These are phyloP conservation scores for Aurelia aurita complex sp. Pacific DNA, from an alignment of 30 jellyfish, hydroid and myxozoan species.

Conservation along the genomic window DNA sequence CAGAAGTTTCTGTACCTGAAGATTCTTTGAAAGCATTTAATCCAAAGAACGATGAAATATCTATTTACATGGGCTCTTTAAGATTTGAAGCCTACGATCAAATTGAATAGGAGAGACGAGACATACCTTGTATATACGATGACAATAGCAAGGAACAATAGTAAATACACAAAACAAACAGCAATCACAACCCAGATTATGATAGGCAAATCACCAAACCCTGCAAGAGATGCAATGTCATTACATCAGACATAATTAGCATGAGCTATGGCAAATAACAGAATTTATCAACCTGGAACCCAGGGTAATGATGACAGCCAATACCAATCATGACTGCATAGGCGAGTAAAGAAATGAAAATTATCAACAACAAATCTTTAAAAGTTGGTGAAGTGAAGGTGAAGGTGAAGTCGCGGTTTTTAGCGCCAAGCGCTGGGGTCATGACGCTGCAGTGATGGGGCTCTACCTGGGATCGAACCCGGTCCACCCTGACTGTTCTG, in stretches of 20 bases:
- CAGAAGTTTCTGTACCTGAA: too few species aligned
- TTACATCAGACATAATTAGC: not conserved
- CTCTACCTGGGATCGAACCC: too few species aligned
- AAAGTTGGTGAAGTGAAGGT: too few species aligned
- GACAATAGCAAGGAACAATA: constrained; percentile 56
- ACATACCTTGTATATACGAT: constrained; percentile 53
- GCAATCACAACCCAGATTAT: constrained; percentile 79
- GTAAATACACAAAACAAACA: constrained; percentile 55
- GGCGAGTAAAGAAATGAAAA: not conserved
- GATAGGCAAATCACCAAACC: constrained; percentile 59
- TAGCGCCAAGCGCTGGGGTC: too few species aligned
- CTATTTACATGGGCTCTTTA: too few species aligned
- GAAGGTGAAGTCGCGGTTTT: too few species aligned
- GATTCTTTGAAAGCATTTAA: too few species aligned
- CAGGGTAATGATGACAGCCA: too few species aligned
- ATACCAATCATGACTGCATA: not conserved
- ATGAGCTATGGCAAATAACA: not conserved
- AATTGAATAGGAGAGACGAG: not conserved
- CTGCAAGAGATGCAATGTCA: constrained; percentile 4
- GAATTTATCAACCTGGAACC: not conserved
- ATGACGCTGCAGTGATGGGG: too few species aligned
- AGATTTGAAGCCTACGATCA: too few species aligned
- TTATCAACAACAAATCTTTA: not conserved
- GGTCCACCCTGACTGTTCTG: too few species aligned
- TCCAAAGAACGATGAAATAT: too few species aligned